These are phyloP conservation scores for Scylla paramamosain DNA, from an alignment of 1,140 invertebrate genomes.

Conservation along the genomic window DNA sequence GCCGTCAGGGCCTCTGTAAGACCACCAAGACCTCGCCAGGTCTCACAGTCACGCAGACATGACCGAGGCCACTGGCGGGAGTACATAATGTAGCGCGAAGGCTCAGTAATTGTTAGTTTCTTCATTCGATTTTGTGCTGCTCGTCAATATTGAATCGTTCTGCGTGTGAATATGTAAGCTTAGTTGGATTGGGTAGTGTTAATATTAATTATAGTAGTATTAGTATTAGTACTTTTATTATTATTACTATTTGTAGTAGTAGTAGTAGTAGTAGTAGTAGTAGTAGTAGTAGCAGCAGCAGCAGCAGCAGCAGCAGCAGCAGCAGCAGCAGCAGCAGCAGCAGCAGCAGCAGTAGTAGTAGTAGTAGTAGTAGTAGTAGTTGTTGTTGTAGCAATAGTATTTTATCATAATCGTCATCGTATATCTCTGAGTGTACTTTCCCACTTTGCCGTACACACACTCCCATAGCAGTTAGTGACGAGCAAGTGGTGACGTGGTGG, in stretches of 20 bases:
- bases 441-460: too few relatives aligned
- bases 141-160: too few relatives aligned
- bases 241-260: neutral
- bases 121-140: neutral
- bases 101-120: neutral
- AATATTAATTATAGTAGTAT: neutral
- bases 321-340: too few relatives aligned
- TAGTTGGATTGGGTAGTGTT: neutral
- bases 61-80: neutral
- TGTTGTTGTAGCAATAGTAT: too few relatives aligned
- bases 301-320: too few relatives aligned
- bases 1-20: conserved; percentile 71
- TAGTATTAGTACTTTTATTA: neutral
- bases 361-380: neutral
- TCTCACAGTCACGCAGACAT: neutral
- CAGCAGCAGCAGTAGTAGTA: neutral
- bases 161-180: neutral
- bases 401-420: too few relatives aligned
- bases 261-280: neutral
- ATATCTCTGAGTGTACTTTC: too few relatives aligned
- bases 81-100: neutral
- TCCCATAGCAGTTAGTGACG: too few relatives aligned
- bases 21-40: neutral
- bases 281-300: too few relatives aligned
- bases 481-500: too few relatives aligned